Evolutionary conservation across 2,888 invertebrate genomes (phyloP), one percentile per base, ranked within the genome.

Genomic region (Hemistola chrysoprasaria): DNA sequence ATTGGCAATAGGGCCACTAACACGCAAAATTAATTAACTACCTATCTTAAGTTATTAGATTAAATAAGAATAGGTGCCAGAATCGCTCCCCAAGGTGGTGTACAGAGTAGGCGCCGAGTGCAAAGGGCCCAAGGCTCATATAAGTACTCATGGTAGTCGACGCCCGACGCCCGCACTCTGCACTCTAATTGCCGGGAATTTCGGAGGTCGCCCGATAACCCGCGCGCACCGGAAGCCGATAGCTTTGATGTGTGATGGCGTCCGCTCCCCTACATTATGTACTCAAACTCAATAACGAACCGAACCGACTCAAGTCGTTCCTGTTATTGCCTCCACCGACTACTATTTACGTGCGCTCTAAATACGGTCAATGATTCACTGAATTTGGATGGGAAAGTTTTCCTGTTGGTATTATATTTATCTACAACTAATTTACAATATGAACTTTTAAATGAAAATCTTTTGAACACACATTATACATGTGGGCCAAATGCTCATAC

Each of bases 121-220:
- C n/a, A n/a, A n/a, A n/a, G n/a, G n/a, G n/a, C n/a, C n/a, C n/a
- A n/a, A n/a, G n/a, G n/a, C n/a, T n/a, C n/a, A n/a, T n/a, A n/a
- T n/a, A n/a, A n/a, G n/a, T n/a, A 4, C 16, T 16, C 3, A 4
- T 16, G 71, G 65, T 66, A 64, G 70, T 38, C 64, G 68, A 70
- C 71, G 70, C 71, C 65, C 65, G 68, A 60, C 70, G 67, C 65
- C 57, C 64, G 64, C 66, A 65, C 65, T 71, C 67, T 78, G 64
- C 66, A 65, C 65, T 71, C 67, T 78, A 84, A 83, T 84, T 85
- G 84, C 76, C 75, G 74, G 80, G 79, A 79, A 71, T 85, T 85
- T 82, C 77, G 84, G 81, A 79, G 85, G 82, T 79, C 84, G 78
- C 74, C 72, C 75, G 85, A 86, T 86, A 85, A 84, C 83, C 78